Evolutionary conservation across 2,888 invertebrate species (phyloP).

Genomic region (Epistrophe eligans): DNA sequence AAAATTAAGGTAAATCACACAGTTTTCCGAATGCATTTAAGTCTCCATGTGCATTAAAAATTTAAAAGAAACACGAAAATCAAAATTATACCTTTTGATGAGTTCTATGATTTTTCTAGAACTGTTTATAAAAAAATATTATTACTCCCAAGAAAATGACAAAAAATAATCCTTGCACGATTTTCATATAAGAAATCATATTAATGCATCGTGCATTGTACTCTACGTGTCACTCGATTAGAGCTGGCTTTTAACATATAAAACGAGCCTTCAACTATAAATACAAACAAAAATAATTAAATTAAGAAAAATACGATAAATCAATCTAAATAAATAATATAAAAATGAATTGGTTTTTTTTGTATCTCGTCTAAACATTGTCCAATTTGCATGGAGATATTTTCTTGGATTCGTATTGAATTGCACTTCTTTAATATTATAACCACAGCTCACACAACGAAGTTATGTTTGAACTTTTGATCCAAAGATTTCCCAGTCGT

Average conservation of each 20-base stretch:
- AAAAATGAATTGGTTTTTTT: too few species aligned
- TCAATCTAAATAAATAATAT: too few species aligned
- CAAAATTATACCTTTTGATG: background rate
- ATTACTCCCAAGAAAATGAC: constrained; percentile 4
- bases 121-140: constrained; percentile 12
- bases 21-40: constrained; percentile 54
- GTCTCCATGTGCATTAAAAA: constrained; percentile 1
- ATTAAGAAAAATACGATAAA: too few species aligned
- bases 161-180: constrained; percentile 56
- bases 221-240: background rate
- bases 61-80: background rate
- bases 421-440: too few species aligned
- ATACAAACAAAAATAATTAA: too few species aligned
- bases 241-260: background rate
- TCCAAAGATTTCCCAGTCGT: too few species aligned
- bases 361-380: too few species aligned
- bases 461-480: too few species aligned
- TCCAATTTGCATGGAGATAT: too few species aligned
- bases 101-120: background rate
- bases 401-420: too few species aligned
- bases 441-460: too few species aligned
- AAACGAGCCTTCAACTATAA: too few species aligned
- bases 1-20: constrained; percentile 60
- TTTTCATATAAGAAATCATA: constrained; percentile 47
- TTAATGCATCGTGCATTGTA: constrained; percentile 32